phyloP scores from a whole-genome alignment of 1,140 invertebrate genomes.

The Aplysia californica region DNA sequence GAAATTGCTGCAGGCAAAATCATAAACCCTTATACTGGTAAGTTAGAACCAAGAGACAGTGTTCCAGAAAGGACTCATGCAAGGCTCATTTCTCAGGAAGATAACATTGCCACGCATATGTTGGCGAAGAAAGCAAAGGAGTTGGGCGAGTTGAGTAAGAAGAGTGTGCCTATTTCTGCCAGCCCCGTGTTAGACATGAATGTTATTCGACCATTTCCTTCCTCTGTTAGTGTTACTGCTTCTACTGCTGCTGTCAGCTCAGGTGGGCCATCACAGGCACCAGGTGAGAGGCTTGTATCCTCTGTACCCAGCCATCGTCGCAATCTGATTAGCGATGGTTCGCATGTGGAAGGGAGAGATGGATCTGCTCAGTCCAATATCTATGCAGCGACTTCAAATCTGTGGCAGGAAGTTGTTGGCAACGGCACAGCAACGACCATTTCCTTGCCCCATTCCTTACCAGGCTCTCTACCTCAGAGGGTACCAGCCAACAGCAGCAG shows the following conservation, averaged over 20 bases:
- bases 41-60: slow-evolving; percentile 79
- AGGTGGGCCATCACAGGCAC: slow-evolving; percentile 9
- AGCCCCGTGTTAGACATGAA: slow-evolving; percentile 6
- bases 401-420: slow-evolving; percentile 3
- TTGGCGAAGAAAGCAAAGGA: slow-evolving; percentile 11
- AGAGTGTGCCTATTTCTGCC: slow-evolving; percentile 26
- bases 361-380: neutral
- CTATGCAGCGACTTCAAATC: slow-evolving; percentile 13
- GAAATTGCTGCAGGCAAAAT: slow-evolving; percentile 73
- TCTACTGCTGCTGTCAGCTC: slow-evolving; percentile 17
- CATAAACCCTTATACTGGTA: slow-evolving; percentile 88
- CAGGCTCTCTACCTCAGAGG: neutral
- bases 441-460: slow-evolving; percentile 9
- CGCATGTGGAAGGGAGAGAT: neutral
- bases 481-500: neutral
- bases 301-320: neutral
- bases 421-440: too few relatives aligned
- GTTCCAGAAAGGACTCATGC: slow-evolving; percentile 47
- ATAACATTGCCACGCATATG: slow-evolving; percentile 16
- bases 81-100: slow-evolving; percentile 23
- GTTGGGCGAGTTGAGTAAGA: neutral
- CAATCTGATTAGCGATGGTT: neutral
- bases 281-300: neutral
- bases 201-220: neutral
- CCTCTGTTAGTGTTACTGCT: neutral